phyloP scores from a whole-genome alignment of 2,797 vertebrate species.

The Oceanodroma leucorhoa region DNA sequence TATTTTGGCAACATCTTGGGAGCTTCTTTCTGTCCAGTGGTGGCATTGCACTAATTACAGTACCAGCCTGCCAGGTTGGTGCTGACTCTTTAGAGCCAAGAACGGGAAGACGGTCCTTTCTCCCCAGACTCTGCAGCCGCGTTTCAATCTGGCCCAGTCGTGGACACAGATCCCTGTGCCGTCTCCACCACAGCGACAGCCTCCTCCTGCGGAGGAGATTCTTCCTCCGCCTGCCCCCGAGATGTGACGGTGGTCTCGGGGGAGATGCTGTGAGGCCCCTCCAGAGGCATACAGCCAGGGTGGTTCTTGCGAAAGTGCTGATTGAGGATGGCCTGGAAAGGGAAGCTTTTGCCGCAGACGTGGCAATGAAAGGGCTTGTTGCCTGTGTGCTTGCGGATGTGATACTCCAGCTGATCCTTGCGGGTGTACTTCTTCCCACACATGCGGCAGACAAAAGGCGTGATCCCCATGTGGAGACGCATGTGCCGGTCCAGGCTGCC shows the following conservation, averaged over 20 bases:
- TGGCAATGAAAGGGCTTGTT: conserved; percentile 99
- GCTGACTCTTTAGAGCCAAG: conserved; percentile 57
- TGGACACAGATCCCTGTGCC: conserved; percentile 92
- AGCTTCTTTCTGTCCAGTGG: conserved; percentile 62
- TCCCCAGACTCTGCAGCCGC: not conserved
- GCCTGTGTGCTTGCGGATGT: conserved; percentile 98
- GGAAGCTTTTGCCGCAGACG: conserved; percentile 97
- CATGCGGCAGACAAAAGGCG: conserved; percentile 95
- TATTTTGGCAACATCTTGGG: conserved; percentile 76
- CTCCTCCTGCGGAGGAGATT: conserved; percentile 89
- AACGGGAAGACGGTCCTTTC: conserved; percentile 60
- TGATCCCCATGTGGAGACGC: conserved; percentile 98
- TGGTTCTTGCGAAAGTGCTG: conserved; percentile 99
- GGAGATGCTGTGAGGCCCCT: conserved; percentile 92
- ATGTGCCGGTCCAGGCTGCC: conserved; percentile 98
- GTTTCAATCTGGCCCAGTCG: conserved; percentile 92
- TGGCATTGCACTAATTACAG: conserved; percentile 72
- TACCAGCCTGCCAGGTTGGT: conserved; percentile 63
- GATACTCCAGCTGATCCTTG: conserved; percentile 98
- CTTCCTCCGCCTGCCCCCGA: conserved; percentile 87
- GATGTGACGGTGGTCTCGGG: conserved; percentile 94
- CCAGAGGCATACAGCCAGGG: conserved; percentile 89
- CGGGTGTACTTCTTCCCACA: conserved; percentile 98
- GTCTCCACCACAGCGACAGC: conserved; percentile 82
- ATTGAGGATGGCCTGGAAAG: conserved; percentile 99